Evolutionary conservation across 2,797 vertebrate genomes (phyloP).

Genomic region (Acanthiza pusilla): DNA sequence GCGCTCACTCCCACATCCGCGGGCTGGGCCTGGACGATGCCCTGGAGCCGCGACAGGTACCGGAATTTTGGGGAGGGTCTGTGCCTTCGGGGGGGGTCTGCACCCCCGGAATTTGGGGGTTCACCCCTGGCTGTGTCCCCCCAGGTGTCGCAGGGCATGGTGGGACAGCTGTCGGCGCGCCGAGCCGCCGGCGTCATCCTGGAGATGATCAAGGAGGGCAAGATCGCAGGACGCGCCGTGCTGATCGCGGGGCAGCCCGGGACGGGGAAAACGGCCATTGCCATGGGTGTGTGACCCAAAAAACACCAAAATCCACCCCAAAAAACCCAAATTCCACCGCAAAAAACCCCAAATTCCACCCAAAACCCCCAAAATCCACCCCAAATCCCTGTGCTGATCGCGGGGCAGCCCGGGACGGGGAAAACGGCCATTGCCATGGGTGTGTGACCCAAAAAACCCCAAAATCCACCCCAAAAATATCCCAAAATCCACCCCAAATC

Average conservation of each 20-base stretch:
- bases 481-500: no score
- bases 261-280: not conserved
- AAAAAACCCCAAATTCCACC: no score
- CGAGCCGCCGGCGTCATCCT: not conserved
- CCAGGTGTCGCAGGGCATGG: not conserved
- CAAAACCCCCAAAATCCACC: no score
- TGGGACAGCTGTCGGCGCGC: not conserved
- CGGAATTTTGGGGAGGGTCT: accelerated
- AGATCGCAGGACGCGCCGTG: not conserved
- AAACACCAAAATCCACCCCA: no score
- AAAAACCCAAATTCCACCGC: no score
- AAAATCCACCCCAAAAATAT: no score
- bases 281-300: not conserved
- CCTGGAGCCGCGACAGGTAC: not conserved
- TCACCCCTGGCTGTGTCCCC: not conserved
- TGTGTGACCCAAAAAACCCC: no score
- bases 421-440: no score
- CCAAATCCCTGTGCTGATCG: no score
- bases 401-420: no score
- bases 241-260: not conserved
- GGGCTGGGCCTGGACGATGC: not conserved
- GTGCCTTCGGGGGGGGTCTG: accelerated
- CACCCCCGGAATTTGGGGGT: not conserved
- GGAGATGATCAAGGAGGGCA: not conserved
- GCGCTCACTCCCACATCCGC: not conserved